Evolutionary conservation across 2,888 invertebrate genomes (phyloP).

Genomic region (Synanthedon andrenaeformis): DNA sequence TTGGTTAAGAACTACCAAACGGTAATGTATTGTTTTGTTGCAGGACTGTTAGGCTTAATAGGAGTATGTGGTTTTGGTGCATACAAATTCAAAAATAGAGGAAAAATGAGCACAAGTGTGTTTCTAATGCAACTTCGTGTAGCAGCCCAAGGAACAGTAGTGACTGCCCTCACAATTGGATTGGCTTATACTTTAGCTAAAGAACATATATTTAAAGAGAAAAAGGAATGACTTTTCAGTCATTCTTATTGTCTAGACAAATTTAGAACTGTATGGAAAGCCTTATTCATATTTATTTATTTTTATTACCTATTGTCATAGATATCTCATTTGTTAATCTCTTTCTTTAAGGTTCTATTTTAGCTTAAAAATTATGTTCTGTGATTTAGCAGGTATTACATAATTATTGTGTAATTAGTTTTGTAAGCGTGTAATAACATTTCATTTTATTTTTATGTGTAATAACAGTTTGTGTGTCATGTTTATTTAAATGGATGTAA

Average conservation of each 20-base stretch:
- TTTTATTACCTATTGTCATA: too few species aligned
- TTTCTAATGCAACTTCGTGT: conserved; percentile 89
- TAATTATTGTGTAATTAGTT: too few species aligned
- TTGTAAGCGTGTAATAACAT: too few species aligned
- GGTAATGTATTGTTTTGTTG: conserved; percentile 6
- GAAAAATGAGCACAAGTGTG: conserved; percentile 84
- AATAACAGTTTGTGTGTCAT: too few species aligned
- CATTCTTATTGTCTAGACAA: background rate
- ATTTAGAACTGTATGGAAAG: background rate
- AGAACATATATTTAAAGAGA: conserved; percentile 53
- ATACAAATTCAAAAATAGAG: conserved; percentile 79
- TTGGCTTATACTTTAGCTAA: conserved; percentile 76
- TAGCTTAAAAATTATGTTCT: background rate
- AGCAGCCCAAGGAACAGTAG: conserved; percentile 86
- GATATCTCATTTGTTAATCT: too few species aligned
- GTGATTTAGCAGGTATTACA: background rate
- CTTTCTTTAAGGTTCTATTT: too few species aligned
- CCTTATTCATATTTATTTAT: background rate
- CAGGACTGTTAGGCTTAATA: conserved; percentile 78
- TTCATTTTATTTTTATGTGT: too few species aligned
- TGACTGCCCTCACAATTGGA: conserved; percentile 80
- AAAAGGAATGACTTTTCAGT: conserved; percentile 18
- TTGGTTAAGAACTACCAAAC: too few species aligned
- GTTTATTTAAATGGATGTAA: too few species aligned
- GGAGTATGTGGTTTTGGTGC: conserved; percentile 78